These are phyloP conservation scores for Diadema setosum DNA, from an alignment of 35 echinoderm and acorn worm species.

Conservation along the genomic window DNA sequence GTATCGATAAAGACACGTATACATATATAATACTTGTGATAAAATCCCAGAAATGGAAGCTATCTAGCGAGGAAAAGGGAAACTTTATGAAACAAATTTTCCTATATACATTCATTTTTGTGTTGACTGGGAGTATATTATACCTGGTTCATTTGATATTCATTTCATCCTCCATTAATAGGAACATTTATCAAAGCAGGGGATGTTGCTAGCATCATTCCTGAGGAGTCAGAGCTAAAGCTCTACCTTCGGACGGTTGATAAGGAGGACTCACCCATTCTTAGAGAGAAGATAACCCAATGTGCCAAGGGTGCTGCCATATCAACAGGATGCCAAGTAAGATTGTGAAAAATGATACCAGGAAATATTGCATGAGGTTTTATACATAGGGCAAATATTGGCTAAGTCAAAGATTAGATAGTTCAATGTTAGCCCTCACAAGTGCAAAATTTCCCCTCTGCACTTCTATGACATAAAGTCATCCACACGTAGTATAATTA, in stretches of 20 bases:
- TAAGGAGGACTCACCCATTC: not conserved
- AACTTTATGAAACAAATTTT: too few relatives aligned
- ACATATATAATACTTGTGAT: too few relatives aligned
- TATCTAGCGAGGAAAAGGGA: too few relatives aligned
- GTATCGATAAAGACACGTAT: too few relatives aligned
- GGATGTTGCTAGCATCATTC: constrained; percentile 18
- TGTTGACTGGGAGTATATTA: too few relatives aligned
- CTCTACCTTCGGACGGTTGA: constrained; percentile 8
- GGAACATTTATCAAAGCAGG: constrained; percentile 41
- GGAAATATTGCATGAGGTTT: not conserved
- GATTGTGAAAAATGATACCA: not conserved
- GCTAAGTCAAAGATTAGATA: not conserved
- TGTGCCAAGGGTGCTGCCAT: constrained; percentile 35
- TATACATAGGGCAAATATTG: not conserved
- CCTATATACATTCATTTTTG: too few relatives aligned
- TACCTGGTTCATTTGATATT: too few relatives aligned
- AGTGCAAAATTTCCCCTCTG: not conserved
- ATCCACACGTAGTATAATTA: not conserved
- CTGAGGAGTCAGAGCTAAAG: constrained; percentile 6
- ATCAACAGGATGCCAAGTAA: not conserved
- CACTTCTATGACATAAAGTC: not conserved
- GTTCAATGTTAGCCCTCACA: not conserved
- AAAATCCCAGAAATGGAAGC: too few relatives aligned
- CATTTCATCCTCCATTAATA: not conserved
- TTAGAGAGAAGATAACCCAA: constrained; percentile 1